Evolutionary conservation across 2,113 vertebrate species (phyloP).

Genomic region (Oreocharis arfaki): DNA sequence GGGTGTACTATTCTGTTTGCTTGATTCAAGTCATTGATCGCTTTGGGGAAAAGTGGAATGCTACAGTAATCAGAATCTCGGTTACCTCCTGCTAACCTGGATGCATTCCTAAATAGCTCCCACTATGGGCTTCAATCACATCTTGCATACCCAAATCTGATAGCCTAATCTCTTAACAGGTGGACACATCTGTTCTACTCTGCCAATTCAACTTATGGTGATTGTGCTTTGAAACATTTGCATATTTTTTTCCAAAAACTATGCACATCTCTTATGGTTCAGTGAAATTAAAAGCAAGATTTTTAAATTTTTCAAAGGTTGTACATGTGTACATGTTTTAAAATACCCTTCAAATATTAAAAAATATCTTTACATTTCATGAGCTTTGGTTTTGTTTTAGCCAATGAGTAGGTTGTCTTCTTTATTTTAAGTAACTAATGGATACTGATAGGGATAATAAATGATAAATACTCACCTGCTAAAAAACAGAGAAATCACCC

Average conservation of each 20-base stretch:
- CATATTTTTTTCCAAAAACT: conserved; percentile 50
- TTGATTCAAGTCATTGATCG: conserved; percentile 5
- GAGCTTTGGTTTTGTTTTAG: not conserved
- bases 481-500: not conserved
- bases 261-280: conserved; percentile 55
- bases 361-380: not conserved
- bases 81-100: conserved; percentile 53
- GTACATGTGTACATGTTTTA: not conserved
- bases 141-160: conserved; percentile 44
- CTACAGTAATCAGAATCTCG: conserved; percentile 30
- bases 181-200: conserved; percentile 71
- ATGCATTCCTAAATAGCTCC: conserved; percentile 56
- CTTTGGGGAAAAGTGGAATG: conserved; percentile 13
- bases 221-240: conserved; percentile 65
- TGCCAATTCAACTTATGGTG: conserved; percentile 57
- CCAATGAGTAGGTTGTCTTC: not conserved
- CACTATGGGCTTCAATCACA: conserved; percentile 32
- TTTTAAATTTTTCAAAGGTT: not conserved
- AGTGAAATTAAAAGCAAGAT: not conserved
- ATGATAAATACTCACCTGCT: not conserved
- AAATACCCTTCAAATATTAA: not conserved
- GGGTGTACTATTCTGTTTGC: not conserved
- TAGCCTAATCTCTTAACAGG: conserved; percentile 61
- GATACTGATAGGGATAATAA: not conserved
- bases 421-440: not conserved